Percentiles rank a stretch among this genome's conserved stretches.
These are phyloP conservation scores for Ophion costatus DNA, from an alignment of 2,888 invertebrate genomes.

Conservation along the genomic window DNA sequence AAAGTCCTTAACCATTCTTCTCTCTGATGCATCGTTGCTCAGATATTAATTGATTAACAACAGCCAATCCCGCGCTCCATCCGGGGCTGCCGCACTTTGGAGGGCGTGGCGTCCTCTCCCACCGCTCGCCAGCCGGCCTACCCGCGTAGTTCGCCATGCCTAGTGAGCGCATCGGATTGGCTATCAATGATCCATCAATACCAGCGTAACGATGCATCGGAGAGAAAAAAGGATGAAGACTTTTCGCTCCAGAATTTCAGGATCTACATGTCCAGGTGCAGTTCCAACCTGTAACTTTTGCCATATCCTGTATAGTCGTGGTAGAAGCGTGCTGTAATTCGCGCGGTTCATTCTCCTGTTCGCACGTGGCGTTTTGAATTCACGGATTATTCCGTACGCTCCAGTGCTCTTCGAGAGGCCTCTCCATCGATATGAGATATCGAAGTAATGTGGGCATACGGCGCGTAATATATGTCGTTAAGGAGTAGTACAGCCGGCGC, in stretches of 20 bases:
- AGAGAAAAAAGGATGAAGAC: not conserved
- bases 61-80: not conserved
- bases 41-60: not conserved
- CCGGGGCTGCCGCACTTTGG: not conserved
- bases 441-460: conserved; percentile 22
- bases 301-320: not conserved
- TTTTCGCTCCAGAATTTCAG: not conserved
- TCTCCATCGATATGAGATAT: conserved; percentile 62
- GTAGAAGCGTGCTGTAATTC: conserved; percentile 32
- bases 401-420: conserved; percentile 46
- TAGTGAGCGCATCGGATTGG: not conserved
- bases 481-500: conserved; percentile 1
- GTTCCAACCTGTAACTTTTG: not conserved
- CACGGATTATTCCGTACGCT: conserved; percentile 58
- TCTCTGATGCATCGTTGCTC: not conserved
- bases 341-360: conserved; percentile 48
- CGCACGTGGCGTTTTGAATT: conserved; percentile 56
- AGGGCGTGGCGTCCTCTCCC: not conserved
- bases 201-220: not conserved
- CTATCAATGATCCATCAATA: not conserved
- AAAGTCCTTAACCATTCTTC: not conserved
- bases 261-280: not conserved
- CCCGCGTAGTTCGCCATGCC: not conserved
- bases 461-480: conserved; percentile 24
- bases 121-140: not conserved